Base-by-base conservation (phyloP, 2,797 vertebrate genomes). In the Mormyrus proboscirostris region DNA sequence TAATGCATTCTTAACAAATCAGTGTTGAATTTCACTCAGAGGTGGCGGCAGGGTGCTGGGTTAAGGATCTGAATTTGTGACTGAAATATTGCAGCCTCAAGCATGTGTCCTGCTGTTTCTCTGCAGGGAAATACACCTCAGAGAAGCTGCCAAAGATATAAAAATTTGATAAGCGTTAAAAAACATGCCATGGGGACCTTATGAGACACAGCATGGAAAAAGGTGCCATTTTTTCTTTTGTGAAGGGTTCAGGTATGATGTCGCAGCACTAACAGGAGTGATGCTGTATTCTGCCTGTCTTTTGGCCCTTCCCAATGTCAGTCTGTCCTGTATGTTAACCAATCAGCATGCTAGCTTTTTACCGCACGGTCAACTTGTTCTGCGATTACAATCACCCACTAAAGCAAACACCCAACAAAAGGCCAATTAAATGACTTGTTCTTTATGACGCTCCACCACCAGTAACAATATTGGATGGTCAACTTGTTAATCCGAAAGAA, bases 351-450 rank as follows among this genome's bases (percentile, higher is more conserved):
- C 44, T 83, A 83, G 16, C 41, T 22, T 47, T 22, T 83, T 47
- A 83, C 38, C 1, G 19, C 19, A n/a, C 8, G 41, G 12, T 4
- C 65, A 33, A 14, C 65, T 73, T 33, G 29, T 73, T 12, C 65
- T 16, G 25, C 29, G 14, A 76, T 76, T 94, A 94, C 91, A 95
- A 94, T 94, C 94, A 93, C 93, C 94, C 93, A 93, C 93, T 94
- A 94, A 93, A 93, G 94, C 92, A 90, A 93, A 93, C 14, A 91
- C 92, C 92, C 91, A 91, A 92, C 92, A 93, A 86, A 88, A 91
- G 93, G 92, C 93, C 90, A 95, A 95, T 95, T 95, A 94, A 93
- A 94, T 92, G 91, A 93, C 94, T 92, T 91, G 90, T 89, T 87
- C 88, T 91, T 89, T 90, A 91, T 19, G 7, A 44, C 8, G 91